These are phyloP conservation scores for Umimayanthus chanpuru DNA, from an alignment of 92 coral and sea anemone species.

Conservation along the genomic window DNA sequence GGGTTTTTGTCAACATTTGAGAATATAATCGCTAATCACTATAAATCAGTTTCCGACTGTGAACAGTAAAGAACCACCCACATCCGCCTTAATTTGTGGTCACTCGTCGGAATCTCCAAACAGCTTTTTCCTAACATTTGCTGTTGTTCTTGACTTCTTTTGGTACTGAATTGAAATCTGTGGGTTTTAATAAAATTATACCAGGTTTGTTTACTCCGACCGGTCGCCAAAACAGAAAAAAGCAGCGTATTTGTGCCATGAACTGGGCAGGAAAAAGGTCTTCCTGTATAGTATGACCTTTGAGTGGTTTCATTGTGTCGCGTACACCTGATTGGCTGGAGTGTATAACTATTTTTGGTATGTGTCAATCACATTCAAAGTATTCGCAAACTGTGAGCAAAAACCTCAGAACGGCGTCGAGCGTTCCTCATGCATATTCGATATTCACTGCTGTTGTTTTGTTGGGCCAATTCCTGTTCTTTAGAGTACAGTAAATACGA, in stretches of 20 bases:
- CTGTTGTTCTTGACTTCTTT: not conserved
- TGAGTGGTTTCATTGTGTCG: conserved; percentile 37
- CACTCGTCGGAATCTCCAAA: not conserved
- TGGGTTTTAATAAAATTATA: not conserved
- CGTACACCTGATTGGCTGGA: conserved; percentile 21
- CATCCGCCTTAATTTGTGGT: not conserved
- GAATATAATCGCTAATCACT: not conserved
- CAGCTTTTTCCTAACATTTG: conserved; percentile 6
- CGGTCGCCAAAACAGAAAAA: not conserved
- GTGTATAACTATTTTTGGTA: conserved; percentile 71
- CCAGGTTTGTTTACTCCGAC: not conserved
- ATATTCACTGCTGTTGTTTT: not conserved
- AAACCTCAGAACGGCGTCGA: conserved; percentile 26
- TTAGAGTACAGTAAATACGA: not conserved
- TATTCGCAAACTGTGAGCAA: not conserved
- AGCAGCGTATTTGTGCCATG: not conserved
- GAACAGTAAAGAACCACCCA: conserved; percentile 19
- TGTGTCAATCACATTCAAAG: conserved; percentile 79
- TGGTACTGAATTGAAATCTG: not conserved
- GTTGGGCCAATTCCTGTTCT: conserved; percentile 23
- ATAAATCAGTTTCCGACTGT: conserved; percentile 24
- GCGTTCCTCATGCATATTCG: conserved; percentile 19
- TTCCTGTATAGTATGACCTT: conserved; percentile 9
- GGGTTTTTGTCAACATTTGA: not conserved
- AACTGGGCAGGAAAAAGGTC: conserved; percentile 13